Conservation (phyloP, 1,140 invertebrate species). For the Carcinoscorpius rotundicauda region DNA sequence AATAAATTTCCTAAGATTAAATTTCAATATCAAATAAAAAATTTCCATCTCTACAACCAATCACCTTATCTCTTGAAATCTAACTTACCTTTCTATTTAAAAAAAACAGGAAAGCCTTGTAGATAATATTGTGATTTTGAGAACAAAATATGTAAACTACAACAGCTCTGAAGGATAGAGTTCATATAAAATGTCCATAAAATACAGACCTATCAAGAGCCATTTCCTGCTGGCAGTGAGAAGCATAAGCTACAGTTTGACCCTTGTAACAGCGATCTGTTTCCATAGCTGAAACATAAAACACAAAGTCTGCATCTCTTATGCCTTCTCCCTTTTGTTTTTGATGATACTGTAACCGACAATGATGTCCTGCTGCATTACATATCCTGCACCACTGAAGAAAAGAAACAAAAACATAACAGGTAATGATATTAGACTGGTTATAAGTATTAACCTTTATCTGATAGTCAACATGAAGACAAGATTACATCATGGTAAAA, state of each 20-base stretch:
- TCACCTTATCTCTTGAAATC: no score
- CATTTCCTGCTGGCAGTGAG: slow-evolving; percentile 94
- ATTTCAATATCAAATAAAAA: no score
- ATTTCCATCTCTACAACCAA: no score
- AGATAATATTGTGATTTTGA: no score
- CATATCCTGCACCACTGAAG: slow-evolving; percentile 69
- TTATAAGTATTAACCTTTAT: no score
- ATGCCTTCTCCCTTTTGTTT: slow-evolving; percentile 50
- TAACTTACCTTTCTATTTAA: no score
- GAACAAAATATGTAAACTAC: no score
- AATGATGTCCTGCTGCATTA: slow-evolving; percentile 68
- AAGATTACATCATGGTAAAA: no score
- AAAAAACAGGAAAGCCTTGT: no score
- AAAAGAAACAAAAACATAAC: slow-evolving; percentile 10
- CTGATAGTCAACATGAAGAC: no score
- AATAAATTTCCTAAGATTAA: no score
- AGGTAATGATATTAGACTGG: neutral
- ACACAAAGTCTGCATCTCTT: slow-evolving; percentile 80
- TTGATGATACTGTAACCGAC: slow-evolving; percentile 40
- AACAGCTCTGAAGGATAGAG: neutral
- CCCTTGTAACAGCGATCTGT: slow-evolving; percentile 76
- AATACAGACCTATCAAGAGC: slow-evolving; percentile 63
- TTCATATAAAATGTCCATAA: slow-evolving; percentile 1
- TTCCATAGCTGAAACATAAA: slow-evolving; percentile 90
- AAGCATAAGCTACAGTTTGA: slow-evolving; percentile 90